A percentile compares a stretch with the other conserved stretches of the same genome.
Evolutionary conservation across 1,140 invertebrate genomes (phyloP).

Genomic region (Micrasema minimum): DNA sequence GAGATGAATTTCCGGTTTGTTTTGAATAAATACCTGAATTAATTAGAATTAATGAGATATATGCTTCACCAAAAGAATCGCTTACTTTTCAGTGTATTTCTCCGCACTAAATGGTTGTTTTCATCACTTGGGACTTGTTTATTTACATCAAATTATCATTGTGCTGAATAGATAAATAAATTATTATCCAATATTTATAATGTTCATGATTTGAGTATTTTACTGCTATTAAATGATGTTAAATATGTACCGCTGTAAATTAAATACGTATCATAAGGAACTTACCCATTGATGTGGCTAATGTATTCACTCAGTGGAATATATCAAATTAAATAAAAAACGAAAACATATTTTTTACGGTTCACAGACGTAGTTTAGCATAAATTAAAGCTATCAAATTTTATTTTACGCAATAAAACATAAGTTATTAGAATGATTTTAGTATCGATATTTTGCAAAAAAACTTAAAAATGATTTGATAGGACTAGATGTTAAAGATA

Average conservation of each 20-base stretch:
- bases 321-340: no score
- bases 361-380: no score
- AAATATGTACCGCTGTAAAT: neutral
- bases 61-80: constrained; percentile 13
- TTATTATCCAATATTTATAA: constrained; percentile 2
- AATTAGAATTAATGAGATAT: constrained; percentile 51
- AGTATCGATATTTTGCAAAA: no score
- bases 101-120: constrained; percentile 13
- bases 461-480: no score
- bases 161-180: constrained; percentile 20
- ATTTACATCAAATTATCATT: constrained; percentile 25
- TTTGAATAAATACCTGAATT: constrained; percentile 54
- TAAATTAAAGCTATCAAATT: no score
- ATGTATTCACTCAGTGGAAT: no score
- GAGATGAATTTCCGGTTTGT: constrained; percentile 54
- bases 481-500: no score
- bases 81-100: constrained; percentile 34
- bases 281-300: no score
- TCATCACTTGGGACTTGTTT: constrained; percentile 32
- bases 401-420: no score
- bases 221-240: neutral
- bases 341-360: no score
- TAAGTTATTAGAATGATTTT: no score
- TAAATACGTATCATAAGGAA: no score
- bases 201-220: neutral